A percentile compares a stretch with the other conserved stretches of the same genome.
Conservation (phyloP, 2,113 vertebrate genomes). For the Ciconia boyciana region DNA sequence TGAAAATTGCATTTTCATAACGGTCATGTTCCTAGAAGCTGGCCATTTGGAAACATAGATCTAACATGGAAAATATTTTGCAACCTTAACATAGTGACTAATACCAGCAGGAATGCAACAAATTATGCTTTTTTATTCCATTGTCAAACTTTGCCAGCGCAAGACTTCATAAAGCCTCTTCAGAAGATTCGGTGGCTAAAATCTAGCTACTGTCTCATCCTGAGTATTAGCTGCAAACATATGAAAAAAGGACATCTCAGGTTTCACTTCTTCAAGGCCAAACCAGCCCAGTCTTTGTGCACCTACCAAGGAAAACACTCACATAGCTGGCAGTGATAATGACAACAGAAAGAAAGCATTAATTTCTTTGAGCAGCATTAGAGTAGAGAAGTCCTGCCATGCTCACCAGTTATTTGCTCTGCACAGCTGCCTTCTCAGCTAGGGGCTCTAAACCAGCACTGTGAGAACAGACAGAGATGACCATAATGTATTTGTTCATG, state of each 20-base stretch:
- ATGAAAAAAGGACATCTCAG: background rate
- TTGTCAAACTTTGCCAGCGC: background rate
- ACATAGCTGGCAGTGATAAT: slow-evolving; percentile 37
- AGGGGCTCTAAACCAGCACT: slow-evolving; percentile 51
- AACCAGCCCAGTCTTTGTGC: background rate
- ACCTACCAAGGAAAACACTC: slow-evolving; percentile 12
- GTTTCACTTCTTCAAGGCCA: slow-evolving; percentile 11
- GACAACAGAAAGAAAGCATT: slow-evolving; percentile 54
- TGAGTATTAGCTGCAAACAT: background rate
- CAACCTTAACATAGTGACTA: background rate
- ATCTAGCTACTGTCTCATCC: background rate
- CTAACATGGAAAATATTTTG: background rate
- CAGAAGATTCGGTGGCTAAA: background rate
- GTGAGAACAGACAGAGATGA: slow-evolving; percentile 55
- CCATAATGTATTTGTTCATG: slow-evolving; percentile 2
- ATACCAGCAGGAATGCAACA: background rate
- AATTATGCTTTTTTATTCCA: accelerated
- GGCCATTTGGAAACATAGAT: background rate
- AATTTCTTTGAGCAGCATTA: slow-evolving; percentile 51
- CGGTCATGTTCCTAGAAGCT: background rate
- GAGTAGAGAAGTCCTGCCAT: slow-evolving; percentile 26
- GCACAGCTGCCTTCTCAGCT: slow-evolving; percentile 72
- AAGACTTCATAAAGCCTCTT: background rate
- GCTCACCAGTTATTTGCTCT: slow-evolving; percentile 45
- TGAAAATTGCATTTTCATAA: background rate